A percentile compares a stretch with the other conserved stretches of the same genome.
Evolutionary conservation across 2,113 vertebrate genomes (phyloP).

Genomic region (Vimba vimba): DNA sequence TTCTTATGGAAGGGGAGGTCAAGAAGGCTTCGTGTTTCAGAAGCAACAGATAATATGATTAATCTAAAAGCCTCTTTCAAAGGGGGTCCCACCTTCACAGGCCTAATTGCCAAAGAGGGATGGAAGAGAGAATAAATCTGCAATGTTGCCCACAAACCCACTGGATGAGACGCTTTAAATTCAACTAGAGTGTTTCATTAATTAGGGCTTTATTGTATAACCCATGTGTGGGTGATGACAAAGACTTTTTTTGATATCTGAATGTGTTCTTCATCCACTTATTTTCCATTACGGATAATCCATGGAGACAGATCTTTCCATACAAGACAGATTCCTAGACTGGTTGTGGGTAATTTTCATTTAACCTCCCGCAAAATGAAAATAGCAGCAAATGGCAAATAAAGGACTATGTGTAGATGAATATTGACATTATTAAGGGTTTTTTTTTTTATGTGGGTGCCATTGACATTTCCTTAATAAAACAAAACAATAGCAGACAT

Average conservation of each 20-base stretch:
- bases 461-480: conserved; percentile 76
- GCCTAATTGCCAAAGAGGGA: conserved; percentile 88
- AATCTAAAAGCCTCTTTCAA: conserved; percentile 99
- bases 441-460: conserved; percentile 39
- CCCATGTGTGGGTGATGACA: conserved; percentile 61
- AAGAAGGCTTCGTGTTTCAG: conserved; percentile 93
- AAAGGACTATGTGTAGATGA: conserved; percentile 35
- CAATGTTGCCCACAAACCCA: conserved; percentile 71
- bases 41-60: conserved; percentile 99
- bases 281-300: conserved; percentile 64
- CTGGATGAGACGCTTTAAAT: conserved; percentile 58
- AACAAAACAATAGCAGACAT: conserved; percentile 62
- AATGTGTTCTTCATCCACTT: conserved; percentile 67
- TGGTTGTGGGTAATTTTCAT: conserved; percentile 24
- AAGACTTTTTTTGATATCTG: conserved; percentile 66
- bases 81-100: conserved; percentile 87
- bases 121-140: conserved; percentile 78
- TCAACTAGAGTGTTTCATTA: conserved; percentile 64
- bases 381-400: not conserved
- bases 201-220: conserved; percentile 54
- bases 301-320: conserved; percentile 10
- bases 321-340: not conserved
- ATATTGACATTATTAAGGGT: conserved; percentile 55
- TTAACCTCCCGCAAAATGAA: conserved; percentile 22
- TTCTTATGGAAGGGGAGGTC: conserved; percentile 99